Evolutionary conservation across 2,113 vertebrate species (phyloP), one percentile per base, ranked within the genome.

Genomic region (Brienomyrus longianalis): DNA sequence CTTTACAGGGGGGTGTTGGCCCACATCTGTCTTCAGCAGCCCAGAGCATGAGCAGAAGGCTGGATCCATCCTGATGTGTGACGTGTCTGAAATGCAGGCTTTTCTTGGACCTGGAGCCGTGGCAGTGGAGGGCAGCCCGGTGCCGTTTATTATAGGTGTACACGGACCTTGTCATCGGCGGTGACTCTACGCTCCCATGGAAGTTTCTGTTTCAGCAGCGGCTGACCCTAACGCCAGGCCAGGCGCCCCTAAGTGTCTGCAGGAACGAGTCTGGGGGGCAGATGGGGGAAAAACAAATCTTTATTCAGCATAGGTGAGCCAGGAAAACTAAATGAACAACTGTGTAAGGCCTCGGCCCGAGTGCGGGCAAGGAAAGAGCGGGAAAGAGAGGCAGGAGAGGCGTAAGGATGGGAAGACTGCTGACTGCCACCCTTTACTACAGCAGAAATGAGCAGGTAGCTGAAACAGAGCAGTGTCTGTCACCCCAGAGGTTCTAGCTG

Each of bases 311-410:
- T 93, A 94, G 94, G 93, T 93, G 94, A 95, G 91, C 83, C 0
- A 92, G 93, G 94, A 96, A 96, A 96, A 94, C 95, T 93, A 96
- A 96, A 96, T 93, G 90, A 95, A 96, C 95, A 96, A 93, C 95
- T 96, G 96, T 94, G 94, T 93, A 94, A 95, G 94, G 96, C 95
- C 95, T 96, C 95, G 95, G 8, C 96, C 95, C 95, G 95, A 96
- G 62, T 13, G 62, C 3, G 10, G 62, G 10, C n/a, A 70, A 70
- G n/a, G 62, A 70, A 70, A 70, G 62, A 27, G 62, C 10, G 94
- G 31, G 35, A 43, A 17, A 80, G 74, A 74, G 66, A 80, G 13
- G n/a, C 74, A 80, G 74, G 35, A 43, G 74, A 80, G 17, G 74
- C 15, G 0, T 43, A 3, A 80, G 74, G 74, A 15, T 1, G 0